Evolutionary conservation across 2,888 invertebrate species (phyloP), one percentile per base, ranked within the genome.

Genomic region (Psylliodes chrysocephalus): DNA sequence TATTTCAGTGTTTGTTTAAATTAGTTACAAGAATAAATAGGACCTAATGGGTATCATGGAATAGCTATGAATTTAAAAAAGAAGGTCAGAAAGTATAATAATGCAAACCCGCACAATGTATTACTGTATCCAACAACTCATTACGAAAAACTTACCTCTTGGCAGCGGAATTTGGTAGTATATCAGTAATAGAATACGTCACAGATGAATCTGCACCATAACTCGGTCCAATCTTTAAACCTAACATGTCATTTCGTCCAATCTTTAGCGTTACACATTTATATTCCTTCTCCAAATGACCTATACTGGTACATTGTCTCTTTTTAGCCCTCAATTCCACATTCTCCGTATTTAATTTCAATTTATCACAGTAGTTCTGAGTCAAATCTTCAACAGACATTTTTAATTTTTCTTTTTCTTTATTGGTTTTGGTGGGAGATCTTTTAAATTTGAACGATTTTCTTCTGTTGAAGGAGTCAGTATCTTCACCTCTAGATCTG

Each of bases 101-200:
- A n/a, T n/a, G n/a, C n/a, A n/a, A n/a, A n/a, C n/a, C n/a, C n/a
- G n/a, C n/a, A n/a, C n/a, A n/a, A n/a, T n/a, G n/a, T n/a, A n/a
- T n/a, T n/a, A n/a, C n/a, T n/a, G n/a, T n/a, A n/a, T n/a, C n/a
- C n/a, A n/a, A n/a, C n/a, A n/a, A n/a, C n/a, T n/a, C n/a, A n/a
- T n/a, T n/a, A n/a, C n/a, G n/a, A 25, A 14, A 38, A 28, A 66
- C 74, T 73, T 78, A 86, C 86, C 84, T 84, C 73, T 83, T 81
- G 6, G 86, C 85, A 40, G 83, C 79, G 42, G 86, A 85, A 64
- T 82, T 84, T 30, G 83, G 82, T 64, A 83, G 79, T 68, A 87
- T 84, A 56, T 82, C 81, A 5, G 83, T 81, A 55, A 87, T 84
- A 64, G 84, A 77, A 70, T 85, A 86, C 67, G 82, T 78, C 10